Percentiles rank a stretch among this genome's conserved stretches.
Conservation (phyloP, 1,140 invertebrate species). For the Condylostylus longicornis region DNA sequence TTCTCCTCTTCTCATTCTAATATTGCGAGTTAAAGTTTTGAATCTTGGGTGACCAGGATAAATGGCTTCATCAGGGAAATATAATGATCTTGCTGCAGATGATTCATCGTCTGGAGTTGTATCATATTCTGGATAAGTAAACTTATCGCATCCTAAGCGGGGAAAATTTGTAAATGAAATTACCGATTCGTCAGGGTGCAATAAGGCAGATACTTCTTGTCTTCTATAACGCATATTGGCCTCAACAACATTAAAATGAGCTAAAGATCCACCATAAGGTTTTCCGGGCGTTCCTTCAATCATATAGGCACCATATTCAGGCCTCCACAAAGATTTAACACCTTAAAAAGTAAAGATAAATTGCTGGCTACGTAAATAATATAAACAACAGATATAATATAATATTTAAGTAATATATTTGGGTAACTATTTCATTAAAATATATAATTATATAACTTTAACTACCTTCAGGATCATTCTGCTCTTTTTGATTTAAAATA, state of each 20-base stretch:
- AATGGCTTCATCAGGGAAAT: constrained; percentile 91
- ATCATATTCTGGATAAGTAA: constrained; percentile 64
- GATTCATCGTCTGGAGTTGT: constrained; percentile 49
- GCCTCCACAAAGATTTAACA: constrained; percentile 85
- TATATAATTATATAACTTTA: too few species aligned
- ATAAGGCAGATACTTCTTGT: constrained; percentile 64
- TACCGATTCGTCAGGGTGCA: constrained; percentile 68
- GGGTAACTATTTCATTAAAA: too few species aligned
- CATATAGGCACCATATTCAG: constrained; percentile 98
- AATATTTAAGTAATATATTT: too few species aligned
- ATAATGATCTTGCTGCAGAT: constrained; percentile 72
- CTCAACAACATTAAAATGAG: constrained; percentile 96
- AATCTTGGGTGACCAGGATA: constrained; percentile 90
- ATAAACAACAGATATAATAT: not conserved
- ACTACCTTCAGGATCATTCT: constrained; percentile 58
- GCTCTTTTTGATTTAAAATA: constrained; percentile 69
- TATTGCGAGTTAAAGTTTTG: constrained; percentile 87
- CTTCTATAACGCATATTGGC: constrained; percentile 88
- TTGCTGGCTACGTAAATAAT: constrained; percentile 2
- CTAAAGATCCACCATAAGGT: constrained; percentile 82
- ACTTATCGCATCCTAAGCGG: constrained; percentile 74
- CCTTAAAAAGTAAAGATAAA: constrained; percentile 34
- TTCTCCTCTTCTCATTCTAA: constrained; percentile 73
- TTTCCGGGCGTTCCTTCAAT: constrained; percentile 97
- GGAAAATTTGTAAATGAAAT: constrained; percentile 87